Conservation (phyloP, 2,888 invertebrate genomes). For the Monoplex corrugatus region DNA sequence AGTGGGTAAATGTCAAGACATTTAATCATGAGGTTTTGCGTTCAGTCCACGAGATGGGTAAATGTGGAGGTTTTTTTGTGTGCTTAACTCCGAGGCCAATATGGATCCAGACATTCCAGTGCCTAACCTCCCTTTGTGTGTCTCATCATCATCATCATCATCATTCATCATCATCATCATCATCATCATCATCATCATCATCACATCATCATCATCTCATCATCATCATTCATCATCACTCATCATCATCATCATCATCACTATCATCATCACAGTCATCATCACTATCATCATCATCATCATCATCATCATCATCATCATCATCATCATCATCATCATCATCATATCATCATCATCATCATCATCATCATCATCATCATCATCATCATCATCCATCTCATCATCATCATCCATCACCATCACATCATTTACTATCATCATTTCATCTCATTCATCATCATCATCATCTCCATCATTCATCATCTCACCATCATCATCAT, state of each 20-base stretch:
- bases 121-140: too few species aligned
- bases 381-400: neutral
- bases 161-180: neutral
- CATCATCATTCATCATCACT: neutral
- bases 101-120: neutral
- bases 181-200: neutral
- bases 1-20: too few species aligned
- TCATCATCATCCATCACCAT: constrained; percentile 17
- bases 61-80: too few species aligned
- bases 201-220: neutral
- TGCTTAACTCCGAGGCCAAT: too few species aligned
- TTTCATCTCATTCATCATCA: neutral
- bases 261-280: neutral
- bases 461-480: neutral
- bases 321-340: constrained; percentile 40
- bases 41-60: too few species aligned
- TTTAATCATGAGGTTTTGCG: too few species aligned
- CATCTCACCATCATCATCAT: constrained; percentile 7
- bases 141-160: too few species aligned
- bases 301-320: constrained; percentile 37
- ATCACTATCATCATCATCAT: constrained; percentile 35
- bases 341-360: constrained; percentile 38
- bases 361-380: constrained; percentile 37
- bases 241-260: constrained; percentile 3
- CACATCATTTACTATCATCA: neutral